These are phyloP conservation scores for Leptura quadrifasciata DNA, from an alignment of 2,888 invertebrate species.

Conservation along the genomic window DNA sequence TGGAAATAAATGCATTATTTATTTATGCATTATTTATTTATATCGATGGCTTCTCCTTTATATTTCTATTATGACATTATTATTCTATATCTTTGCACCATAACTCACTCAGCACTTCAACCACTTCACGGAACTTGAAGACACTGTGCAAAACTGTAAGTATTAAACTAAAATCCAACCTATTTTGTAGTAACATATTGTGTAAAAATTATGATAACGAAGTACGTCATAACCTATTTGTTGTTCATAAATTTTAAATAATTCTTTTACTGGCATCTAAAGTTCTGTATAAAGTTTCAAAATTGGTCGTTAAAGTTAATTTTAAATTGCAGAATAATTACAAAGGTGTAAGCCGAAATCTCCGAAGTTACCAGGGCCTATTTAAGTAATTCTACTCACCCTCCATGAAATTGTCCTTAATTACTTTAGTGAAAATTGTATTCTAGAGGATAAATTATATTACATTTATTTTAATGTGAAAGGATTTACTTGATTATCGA, in stretches of 20 bases:
- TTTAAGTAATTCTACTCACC: slow-evolving; percentile 11
- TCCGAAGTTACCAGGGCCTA: slow-evolving; percentile 16
- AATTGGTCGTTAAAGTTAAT: slow-evolving; percentile 29
- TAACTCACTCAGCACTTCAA: too few species aligned
- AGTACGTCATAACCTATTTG: neutral
- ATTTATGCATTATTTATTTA: too few species aligned
- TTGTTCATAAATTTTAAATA: neutral
- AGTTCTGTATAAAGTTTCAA: slow-evolving; percentile 16
- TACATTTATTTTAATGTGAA: neutral
- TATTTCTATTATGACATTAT: too few species aligned
- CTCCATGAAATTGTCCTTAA: slow-evolving; percentile 21
- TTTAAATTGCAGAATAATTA: slow-evolving; percentile 26
- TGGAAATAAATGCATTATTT: too few species aligned
- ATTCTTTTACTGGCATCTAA: neutral
- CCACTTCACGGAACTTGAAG: too few species aligned
- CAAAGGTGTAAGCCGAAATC: slow-evolving; percentile 37
- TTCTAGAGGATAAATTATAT: neutral
- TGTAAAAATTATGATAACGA: neutral
- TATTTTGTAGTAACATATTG: neutral
- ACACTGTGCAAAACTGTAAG: too few species aligned
- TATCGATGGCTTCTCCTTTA: too few species aligned
- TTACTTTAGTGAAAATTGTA: slow-evolving; percentile 21
- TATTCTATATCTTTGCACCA: too few species aligned
- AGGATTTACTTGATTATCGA: neutral
- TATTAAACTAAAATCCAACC: too few species aligned